These are phyloP conservation scores for Parnassius apollo DNA, from an alignment of 2,888 invertebrate genomes.

Conservation along the genomic window DNA sequence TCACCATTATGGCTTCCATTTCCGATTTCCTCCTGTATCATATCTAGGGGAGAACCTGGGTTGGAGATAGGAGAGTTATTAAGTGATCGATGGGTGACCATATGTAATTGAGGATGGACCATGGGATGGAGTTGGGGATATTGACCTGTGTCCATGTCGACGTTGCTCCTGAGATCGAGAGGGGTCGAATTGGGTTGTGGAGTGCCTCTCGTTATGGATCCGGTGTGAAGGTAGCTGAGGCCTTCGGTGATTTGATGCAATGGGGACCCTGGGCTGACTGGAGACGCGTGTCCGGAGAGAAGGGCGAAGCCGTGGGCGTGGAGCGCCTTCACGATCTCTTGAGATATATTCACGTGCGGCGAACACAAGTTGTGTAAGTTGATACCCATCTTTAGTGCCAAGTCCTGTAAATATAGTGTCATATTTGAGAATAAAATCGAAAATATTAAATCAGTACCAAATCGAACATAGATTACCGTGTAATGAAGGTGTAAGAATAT, in stretches of 20 bases:
- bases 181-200: constrained; percentile 82
- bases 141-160: constrained; percentile 77
- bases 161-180: constrained; percentile 74
- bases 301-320: constrained; percentile 54
- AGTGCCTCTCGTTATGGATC: constrained; percentile 85
- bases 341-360: constrained; percentile 56
- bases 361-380: constrained; percentile 64
- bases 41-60: constrained; percentile 86
- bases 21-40: constrained; percentile 86
- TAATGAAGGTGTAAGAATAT: too few species aligned
- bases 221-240: constrained; percentile 87
- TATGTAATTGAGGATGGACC: constrained; percentile 66
- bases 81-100: constrained; percentile 76
- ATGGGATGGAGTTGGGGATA: constrained; percentile 67
- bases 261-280: constrained; percentile 67
- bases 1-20: constrained; percentile 59
- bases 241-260: constrained; percentile 85
- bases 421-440: neutral
- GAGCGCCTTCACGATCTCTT: constrained; percentile 52
- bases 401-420: constrained; percentile 47
- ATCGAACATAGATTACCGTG: neutral
- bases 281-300: constrained; percentile 51
- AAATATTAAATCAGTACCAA: neutral
- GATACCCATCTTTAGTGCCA: constrained; percentile 79
- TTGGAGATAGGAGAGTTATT: constrained; percentile 84